phyloP scores from a whole-genome alignment of 2,888 invertebrate species.

The Aphodius sticticus region DNA sequence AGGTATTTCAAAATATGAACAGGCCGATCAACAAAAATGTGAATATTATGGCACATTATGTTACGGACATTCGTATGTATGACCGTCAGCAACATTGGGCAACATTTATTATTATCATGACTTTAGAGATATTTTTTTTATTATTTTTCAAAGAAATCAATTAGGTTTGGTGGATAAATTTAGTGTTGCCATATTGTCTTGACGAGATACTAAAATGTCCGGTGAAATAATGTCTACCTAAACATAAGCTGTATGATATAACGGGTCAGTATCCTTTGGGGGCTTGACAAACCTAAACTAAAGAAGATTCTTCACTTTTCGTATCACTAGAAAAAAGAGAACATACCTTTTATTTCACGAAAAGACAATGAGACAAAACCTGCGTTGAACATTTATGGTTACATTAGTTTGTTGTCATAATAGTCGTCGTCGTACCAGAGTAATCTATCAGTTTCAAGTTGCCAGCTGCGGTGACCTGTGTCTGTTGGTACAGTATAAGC shows the following conservation, averaged over 20 bases:
- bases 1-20: background rate
- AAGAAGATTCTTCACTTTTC: slow-evolving; percentile 37
- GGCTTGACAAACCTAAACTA: slow-evolving; percentile 35
- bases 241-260: slow-evolving; percentile 17
- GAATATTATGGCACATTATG: background rate
- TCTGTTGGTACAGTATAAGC: too few species aligned
- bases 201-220: slow-evolving; percentile 13
- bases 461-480: background rate
- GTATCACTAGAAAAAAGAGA: slow-evolving; percentile 37
- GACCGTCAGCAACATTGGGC: background rate
- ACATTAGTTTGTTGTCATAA: slow-evolving; percentile 7
- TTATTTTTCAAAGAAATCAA: too few species aligned
- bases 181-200: background rate
- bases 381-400: background rate
- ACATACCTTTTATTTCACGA: slow-evolving; percentile 7
- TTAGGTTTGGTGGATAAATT: too few species aligned
- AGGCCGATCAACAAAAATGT: background rate
- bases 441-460: background rate
- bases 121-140: too few species aligned
- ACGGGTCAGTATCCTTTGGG: slow-evolving; percentile 15
- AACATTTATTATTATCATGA: background rate
- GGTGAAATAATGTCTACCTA: slow-evolving; percentile 18
- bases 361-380: background rate
- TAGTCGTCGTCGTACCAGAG: background rate
- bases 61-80: background rate